Evolutionary conservation across 2,888 invertebrate species (phyloP).

Genomic region (Calliscelio sp.): DNA sequence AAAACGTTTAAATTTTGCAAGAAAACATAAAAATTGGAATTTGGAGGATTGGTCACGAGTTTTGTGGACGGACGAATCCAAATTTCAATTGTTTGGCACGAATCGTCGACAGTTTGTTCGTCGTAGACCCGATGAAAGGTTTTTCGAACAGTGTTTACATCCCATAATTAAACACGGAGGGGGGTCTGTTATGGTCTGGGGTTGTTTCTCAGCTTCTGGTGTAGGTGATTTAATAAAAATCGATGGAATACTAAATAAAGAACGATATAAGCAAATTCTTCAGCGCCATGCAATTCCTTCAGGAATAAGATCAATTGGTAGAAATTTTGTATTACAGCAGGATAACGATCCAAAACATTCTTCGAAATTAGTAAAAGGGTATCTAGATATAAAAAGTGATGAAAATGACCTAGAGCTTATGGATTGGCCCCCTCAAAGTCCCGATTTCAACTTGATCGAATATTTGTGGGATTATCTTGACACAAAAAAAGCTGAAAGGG

Average conservation of each 20-base stretch:
- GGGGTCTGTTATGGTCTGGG: neutral
- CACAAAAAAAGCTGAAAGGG: neutral
- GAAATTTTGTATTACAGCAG: neutral
- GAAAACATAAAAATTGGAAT: slow-evolving; percentile 59
- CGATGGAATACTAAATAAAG: neutral
- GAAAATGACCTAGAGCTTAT: neutral
- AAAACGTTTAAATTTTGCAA: slow-evolving; percentile 60
- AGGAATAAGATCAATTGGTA: neutral
- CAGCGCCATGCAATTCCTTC: neutral
- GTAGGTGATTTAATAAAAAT: neutral
- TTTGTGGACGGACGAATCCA: slow-evolving; percentile 68
- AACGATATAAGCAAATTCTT: neutral
- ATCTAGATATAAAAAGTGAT: neutral
- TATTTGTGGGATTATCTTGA: neutral
- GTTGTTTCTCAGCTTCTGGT: neutral
- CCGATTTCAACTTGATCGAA: neutral
- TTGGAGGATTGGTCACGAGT: slow-evolving; percentile 49
- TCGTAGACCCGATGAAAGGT: neutral
- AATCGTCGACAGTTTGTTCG: slow-evolving; percentile 40
- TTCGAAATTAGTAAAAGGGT: neutral
- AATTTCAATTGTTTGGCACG: slow-evolving; percentile 56
- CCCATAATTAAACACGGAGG: neutral
- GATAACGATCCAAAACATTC: neutral
- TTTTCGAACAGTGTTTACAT: neutral
- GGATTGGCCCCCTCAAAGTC: neutral